phyloP scores from a whole-genome alignment of 2,113 vertebrate genomes.

The Alethe castanea region DNA sequence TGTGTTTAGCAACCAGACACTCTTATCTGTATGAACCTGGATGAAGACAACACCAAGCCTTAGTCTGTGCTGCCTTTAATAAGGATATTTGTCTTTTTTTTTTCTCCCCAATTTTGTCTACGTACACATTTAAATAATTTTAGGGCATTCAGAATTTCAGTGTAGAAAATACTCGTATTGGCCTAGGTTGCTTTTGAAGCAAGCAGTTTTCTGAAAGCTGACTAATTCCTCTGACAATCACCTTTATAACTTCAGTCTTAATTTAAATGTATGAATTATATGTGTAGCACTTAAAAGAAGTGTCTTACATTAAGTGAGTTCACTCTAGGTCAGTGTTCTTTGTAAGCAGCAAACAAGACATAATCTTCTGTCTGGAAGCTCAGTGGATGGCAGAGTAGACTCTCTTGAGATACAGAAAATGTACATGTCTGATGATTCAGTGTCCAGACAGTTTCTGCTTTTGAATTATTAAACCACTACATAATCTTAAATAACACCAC shows the following conservation, averaged over 20 bases:
- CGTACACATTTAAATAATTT: neutral
- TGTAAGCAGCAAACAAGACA: conserved; percentile 67
- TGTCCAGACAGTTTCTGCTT: conserved; percentile 74
- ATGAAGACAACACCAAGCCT: neutral
- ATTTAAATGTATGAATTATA: conserved; percentile 27
- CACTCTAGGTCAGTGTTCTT: conserved; percentile 66
- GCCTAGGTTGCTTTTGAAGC: neutral
- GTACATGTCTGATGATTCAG: conserved; percentile 74
- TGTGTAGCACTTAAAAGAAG: conserved; percentile 33
- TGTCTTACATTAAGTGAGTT: conserved; percentile 61
- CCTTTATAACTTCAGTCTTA: neutral
- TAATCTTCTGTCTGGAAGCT: conserved; percentile 68
- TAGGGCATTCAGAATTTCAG: neutral
- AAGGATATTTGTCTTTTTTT: neutral
- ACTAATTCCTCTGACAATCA: neutral
- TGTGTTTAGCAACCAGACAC: neutral
- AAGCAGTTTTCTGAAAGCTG: neutral
- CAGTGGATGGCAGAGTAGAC: conserved; percentile 57
- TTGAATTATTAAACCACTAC: conserved; percentile 75
- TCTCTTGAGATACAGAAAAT: conserved; percentile 71
- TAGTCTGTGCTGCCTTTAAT: neutral
- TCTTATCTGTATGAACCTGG: neutral
- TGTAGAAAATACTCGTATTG: neutral
- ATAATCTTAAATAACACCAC: conserved; percentile 69
- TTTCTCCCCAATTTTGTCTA: neutral